Percentiles rank a stretch among this genome's conserved stretches.
Conservation (phyloP, 2,113 vertebrate species). For the Salvator merianae region DNA sequence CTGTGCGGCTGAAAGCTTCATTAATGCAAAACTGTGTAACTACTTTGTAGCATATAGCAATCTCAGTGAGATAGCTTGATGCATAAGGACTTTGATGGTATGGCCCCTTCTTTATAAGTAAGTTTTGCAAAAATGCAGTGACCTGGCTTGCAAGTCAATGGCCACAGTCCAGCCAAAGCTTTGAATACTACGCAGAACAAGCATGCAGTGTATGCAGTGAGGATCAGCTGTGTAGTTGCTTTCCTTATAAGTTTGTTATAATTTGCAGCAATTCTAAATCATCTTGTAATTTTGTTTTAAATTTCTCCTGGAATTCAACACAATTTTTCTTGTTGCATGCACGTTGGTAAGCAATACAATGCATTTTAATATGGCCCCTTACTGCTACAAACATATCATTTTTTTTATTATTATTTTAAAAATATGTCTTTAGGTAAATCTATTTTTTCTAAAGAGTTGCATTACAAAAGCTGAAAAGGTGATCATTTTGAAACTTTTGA, state of each 20-base stretch:
- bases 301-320: too few species aligned
- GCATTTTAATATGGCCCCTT: too few species aligned
- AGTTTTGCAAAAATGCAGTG: background rate
- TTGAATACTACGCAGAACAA: background rate
- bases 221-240: background rate
- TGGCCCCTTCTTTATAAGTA: background rate
- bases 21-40: background rate
- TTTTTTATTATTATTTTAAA: too few species aligned
- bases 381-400: too few species aligned
- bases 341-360: too few species aligned
- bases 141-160: background rate
- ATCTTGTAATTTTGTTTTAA: too few species aligned
- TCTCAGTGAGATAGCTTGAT: background rate
- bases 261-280: too few species aligned
- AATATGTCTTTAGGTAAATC: too few species aligned
- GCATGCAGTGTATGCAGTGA: background rate
- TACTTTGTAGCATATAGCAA: background rate
- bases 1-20: background rate
- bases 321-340: too few species aligned
- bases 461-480: too few species aligned
- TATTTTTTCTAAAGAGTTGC: too few species aligned
- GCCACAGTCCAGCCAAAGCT: background rate
- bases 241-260: background rate
- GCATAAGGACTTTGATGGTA: background rate
- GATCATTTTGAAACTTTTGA: too few species aligned